Evolutionary conservation across 2,797 vertebrate genomes (phyloP), one percentile per base, ranked within the genome.

Genomic region (Peromyscus eremicus): DNA sequence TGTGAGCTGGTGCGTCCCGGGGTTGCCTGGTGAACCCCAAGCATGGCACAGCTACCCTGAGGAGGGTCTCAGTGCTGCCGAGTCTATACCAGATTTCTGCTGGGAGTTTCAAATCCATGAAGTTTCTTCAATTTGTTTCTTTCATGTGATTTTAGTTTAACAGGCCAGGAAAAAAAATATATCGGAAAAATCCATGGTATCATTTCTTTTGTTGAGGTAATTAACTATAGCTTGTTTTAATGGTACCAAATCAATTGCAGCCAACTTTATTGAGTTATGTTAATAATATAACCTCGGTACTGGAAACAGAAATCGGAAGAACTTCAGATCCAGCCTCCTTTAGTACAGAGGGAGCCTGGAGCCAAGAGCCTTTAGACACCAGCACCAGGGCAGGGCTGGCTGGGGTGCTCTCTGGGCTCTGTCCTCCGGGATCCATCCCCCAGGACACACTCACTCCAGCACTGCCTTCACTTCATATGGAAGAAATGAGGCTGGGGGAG

Each of bases 41-140:
- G 5, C n/a, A 4, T 3, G 37, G 17, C 4, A 25, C 25, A 29
- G 62, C n/a, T 17, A 6, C 4, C 37, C 40, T 4, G 9, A 7
- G 29, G n/a, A 52, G n/a, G 29, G 29, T 5, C 34, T 5, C 34
- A n/a, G 12, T 0, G 0, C 66, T 13, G 1, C 17, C 1, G 12
- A 4, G 5, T 5, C 37, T 2, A 25, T 2, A 13, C 32, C 5
- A 8, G 49, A 81, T 32, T 64, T 64, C 29, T 37, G 16, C 14
- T 32, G 23, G 23, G 27, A 11, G 14, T 25, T 80, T 76, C 12
- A 70, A 43, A 91, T 19, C 43, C 34, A 60, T 29, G 9, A 21
- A 7, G 11, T 46, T 55, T 76, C 95, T 77, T 49, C 77, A 2
- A 23, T 73, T 76, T 60, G 55, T 81, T 62, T 12, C 86, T 62